Conservation (phyloP, 2,113 vertebrate species). For the Puma concolor region DNA sequence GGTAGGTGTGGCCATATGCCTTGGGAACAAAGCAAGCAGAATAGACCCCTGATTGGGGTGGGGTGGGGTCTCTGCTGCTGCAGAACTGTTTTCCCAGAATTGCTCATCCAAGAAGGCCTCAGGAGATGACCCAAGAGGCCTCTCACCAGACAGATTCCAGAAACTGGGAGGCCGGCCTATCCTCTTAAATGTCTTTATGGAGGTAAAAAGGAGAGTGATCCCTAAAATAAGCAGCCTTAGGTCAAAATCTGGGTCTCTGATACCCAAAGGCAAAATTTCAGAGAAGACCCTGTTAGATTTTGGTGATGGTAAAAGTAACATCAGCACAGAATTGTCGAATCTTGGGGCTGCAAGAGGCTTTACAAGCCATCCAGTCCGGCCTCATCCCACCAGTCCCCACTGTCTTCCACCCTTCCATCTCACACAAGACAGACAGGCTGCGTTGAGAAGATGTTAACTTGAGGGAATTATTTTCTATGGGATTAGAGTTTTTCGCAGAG, state of each 20-base stretch:
- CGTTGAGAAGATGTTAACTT: neutral
- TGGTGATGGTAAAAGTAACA: neutral
- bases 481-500: slow-evolving; percentile 4
- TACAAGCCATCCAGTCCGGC: neutral
- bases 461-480: neutral
- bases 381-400: neutral
- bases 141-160: neutral
- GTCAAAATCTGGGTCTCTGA: neutral
- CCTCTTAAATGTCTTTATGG: neutral
- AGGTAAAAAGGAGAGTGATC: neutral
- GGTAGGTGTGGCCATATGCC: neutral
- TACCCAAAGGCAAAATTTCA: slow-evolving; percentile 6
- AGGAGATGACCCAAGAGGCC: neutral
- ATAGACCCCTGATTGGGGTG: neutral
- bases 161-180: neutral
- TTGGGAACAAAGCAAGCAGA: neutral
- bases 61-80: neutral
- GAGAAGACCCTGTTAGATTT: neutral
- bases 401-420: neutral
- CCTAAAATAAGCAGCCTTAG: neutral
- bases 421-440: neutral
- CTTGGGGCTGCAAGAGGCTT: neutral
- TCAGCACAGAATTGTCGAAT: neutral
- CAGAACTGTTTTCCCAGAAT: neutral
- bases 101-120: neutral